phyloP scores from a whole-genome alignment of 2,888 invertebrate genomes.

The Ophioninae sp. region DNA sequence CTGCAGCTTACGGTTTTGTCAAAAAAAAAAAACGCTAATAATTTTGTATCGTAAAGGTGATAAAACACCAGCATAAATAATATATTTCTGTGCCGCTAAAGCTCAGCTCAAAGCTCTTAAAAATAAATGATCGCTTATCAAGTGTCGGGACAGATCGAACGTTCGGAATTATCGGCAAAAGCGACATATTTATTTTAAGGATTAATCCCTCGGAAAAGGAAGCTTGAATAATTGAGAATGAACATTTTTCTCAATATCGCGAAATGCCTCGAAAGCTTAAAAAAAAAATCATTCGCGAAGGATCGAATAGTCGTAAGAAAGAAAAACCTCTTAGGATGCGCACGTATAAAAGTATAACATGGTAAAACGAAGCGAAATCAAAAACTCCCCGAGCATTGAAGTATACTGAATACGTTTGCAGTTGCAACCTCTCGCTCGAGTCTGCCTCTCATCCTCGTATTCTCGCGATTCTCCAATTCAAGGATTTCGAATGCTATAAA shows the following conservation, averaged over 20 bases:
- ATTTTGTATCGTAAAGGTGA: no score
- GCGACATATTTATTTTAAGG: neutral
- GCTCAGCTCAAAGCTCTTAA: no score
- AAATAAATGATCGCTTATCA: no score
- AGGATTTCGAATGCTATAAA: slow-evolving; percentile 50
- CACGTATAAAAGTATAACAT: slow-evolving; percentile 6
- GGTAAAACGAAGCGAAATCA: slow-evolving; percentile 39
- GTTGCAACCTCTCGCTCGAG: slow-evolving; percentile 43
- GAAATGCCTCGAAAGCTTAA: slow-evolving; percentile 9
- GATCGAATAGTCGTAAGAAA: slow-evolving; percentile 23
- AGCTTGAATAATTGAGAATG: neutral
- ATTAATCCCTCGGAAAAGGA: neutral
- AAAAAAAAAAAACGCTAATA: no score
- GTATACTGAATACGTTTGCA: slow-evolving; percentile 70
- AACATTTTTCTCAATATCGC: neutral
- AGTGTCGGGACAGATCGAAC: no score
- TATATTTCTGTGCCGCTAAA: no score
- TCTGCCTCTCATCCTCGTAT: slow-evolving; percentile 12
- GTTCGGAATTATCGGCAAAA: no score
- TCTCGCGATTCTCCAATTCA: slow-evolving; percentile 47
- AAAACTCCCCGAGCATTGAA: slow-evolving; percentile 63
- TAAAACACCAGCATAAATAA: no score
- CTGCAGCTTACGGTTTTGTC: no score
- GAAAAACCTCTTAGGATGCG: slow-evolving; percentile 5
- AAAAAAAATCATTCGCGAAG: neutral